Base-by-base conservation (phyloP, 2,113 vertebrate genomes). In the Fukomys damarensis region DNA sequence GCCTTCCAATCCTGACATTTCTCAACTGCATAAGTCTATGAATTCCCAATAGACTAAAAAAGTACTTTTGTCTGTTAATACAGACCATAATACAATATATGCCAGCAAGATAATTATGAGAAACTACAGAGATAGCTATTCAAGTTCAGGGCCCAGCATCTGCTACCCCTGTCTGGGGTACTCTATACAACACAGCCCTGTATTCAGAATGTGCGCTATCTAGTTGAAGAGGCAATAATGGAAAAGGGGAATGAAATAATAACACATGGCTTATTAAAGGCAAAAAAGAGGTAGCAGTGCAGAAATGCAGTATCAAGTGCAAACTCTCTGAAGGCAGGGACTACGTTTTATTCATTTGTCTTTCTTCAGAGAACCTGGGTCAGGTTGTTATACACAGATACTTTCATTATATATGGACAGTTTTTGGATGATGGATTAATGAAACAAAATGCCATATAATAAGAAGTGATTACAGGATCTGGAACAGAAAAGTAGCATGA, bases 401-500 rank as follows among this genome's bases (percentile, higher is more conserved):
- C 46, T 32, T n/a, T 54, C 38, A 19, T 38, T 28, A 43, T 0
- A 38, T 5, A 56, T 7, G 16, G 26, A 56, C 4, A 54, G 41
- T 59, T 59, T 72, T 16, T 30, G 41, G 63, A 30, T 22, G 26
- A 43, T 58, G 68, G 58, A 90, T 70, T 85, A 93, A 92, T 80
- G n/a, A 68, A 91, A 88, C 32, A 56, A 96, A 68, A 88, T 28
- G 46, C 35, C 89, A 41, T 10, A 41, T 49, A 68, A 79, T 49
- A 70, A 94, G 52, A 88, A 92, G 46, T 59, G 66, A 87, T 26
- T 56, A 59, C 20, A 66, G 41, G 63, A 96, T 96, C 89, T 74
- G 77, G 77, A 89, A 90, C 14, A 85, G 59, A 95, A 61, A 81
- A 76, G 89, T 0, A 46, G 49, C 35, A 54, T 70, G 86, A 93